Evolutionary conservation across 2,113 vertebrate genomes (phyloP), one percentile per base, ranked within the genome.

Genomic region (Mohoua ochrocephala): DNA sequence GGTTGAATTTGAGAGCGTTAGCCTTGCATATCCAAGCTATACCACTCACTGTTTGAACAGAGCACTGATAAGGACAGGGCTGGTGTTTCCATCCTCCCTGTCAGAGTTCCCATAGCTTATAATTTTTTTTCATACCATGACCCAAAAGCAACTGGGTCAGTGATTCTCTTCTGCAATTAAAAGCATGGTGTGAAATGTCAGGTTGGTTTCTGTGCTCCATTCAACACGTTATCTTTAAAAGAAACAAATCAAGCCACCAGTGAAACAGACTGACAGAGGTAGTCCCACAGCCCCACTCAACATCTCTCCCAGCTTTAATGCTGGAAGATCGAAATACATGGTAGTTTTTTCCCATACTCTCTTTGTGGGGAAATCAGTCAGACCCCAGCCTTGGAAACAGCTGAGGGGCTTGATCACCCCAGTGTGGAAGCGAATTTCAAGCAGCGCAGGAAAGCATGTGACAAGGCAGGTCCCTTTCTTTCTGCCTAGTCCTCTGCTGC

Each of bases 391-490:
- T 44, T 68, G 61, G n/a, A 52, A 75, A 57, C 13, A 67, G 27
- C 11, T 76, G 33, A 82, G 21, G 11, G n/a, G 24, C 17, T 79
- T 3, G 1, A 37, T 39, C 31, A 33, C 42, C 61, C 20, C 54
- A 53, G 27, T 19, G 49, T 21, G 11, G 12, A 20, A 70, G 4
- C 0, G 0, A 85, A 44, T 7, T 45, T 61, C 64, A 70, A 53
- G 69, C 11, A 87, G 50, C 60, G 77, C 31, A 57, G 11, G 16
- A 8, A 37, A 60, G 41, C 10, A 42, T 2, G 6, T 4, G 56
- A 59, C 35, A 71, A 70, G 39, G 6, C 0, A 68, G 11, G 13
- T 41, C 53, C 19, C 15, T 13, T 80, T 20, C 20, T 74, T 82
- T 63, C 71, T 73, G 14, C 47, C 41, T 4, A 10, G 4, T 24